Evolutionary conservation across 2,113 vertebrate genomes (phyloP).

Genomic region (Zosterops borbonicus): DNA sequence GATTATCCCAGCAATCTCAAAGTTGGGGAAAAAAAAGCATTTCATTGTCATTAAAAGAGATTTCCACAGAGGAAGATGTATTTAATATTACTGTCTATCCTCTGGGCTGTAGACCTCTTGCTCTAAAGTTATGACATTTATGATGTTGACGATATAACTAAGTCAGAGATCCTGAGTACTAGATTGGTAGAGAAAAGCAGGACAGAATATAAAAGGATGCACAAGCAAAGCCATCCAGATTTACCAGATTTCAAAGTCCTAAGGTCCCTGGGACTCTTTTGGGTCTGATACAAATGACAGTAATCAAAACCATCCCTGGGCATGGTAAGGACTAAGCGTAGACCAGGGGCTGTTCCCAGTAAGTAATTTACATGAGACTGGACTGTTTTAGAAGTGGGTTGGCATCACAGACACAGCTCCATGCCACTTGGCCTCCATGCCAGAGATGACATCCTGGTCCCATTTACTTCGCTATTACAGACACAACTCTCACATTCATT

Average conservation of each 20-base stretch:
- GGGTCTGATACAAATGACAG: not conserved
- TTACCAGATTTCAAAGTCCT: not conserved
- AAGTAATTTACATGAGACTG: not conserved
- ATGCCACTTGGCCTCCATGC: not conserved
- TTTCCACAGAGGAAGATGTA: not conserved
- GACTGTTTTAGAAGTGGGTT: not conserved
- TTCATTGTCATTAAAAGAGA: not conserved
- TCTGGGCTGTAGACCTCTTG: not conserved
- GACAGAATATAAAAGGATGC: not conserved
- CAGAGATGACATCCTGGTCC: not conserved
- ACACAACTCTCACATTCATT: not conserved
- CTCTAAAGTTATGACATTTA: not conserved
- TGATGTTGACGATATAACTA: not conserved
- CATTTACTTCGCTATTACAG: not conserved
- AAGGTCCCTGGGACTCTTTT: not conserved
- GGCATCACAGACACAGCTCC: not conserved
- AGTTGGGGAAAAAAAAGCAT: not conserved
- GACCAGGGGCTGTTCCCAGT: not conserved
- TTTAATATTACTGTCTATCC: not conserved
- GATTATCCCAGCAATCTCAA: not conserved
- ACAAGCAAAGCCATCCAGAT: not conserved
- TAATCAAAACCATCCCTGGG: not conserved
- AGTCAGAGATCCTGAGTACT: not conserved
- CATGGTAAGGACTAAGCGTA: accelerated
- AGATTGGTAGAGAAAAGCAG: not conserved